These are phyloP conservation scores for Lamellibrachia columna DNA, from an alignment of 2,888 invertebrate species.

Conservation along the genomic window DNA sequence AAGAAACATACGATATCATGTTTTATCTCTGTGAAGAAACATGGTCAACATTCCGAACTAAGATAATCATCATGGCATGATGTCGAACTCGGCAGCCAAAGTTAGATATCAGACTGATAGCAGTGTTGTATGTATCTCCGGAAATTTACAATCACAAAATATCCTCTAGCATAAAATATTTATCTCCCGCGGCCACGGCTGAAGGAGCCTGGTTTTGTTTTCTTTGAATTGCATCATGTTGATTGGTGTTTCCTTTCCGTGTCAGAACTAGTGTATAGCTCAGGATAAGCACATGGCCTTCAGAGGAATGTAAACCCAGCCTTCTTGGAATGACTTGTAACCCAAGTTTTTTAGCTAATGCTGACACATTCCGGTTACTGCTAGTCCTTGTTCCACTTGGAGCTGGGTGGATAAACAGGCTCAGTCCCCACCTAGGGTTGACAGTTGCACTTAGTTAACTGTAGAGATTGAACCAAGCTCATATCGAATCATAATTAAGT, in stretches of 20 bases:
- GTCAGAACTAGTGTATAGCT: too few relatives aligned
- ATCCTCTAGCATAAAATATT: neutral
- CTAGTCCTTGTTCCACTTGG: neutral
- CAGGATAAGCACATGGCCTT: too few relatives aligned
- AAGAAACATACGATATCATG: neutral
- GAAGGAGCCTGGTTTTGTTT: neutral
- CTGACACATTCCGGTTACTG: neutral
- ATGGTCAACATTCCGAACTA: neutral
- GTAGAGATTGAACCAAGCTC: neutral
- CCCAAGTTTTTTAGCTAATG: neutral
- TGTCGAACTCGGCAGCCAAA: neutral
- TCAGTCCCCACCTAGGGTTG: neutral
- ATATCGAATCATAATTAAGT: neutral
- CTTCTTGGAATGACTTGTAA: neutral
- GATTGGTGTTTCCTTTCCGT: too few relatives aligned
- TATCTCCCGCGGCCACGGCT: neutral
- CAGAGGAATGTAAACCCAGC: too few relatives aligned
- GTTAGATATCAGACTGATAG: neutral
- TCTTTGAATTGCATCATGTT: too few relatives aligned
- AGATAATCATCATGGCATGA: neutral
- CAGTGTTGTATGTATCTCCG: neutral
- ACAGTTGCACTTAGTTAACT: neutral
- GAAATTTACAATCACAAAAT: slow-evolving; percentile 5
- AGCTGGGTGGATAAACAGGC: neutral
- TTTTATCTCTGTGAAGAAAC: neutral